phyloP scores from a whole-genome alignment of 2,797 vertebrate species.

The Psittacula echo region DNA sequence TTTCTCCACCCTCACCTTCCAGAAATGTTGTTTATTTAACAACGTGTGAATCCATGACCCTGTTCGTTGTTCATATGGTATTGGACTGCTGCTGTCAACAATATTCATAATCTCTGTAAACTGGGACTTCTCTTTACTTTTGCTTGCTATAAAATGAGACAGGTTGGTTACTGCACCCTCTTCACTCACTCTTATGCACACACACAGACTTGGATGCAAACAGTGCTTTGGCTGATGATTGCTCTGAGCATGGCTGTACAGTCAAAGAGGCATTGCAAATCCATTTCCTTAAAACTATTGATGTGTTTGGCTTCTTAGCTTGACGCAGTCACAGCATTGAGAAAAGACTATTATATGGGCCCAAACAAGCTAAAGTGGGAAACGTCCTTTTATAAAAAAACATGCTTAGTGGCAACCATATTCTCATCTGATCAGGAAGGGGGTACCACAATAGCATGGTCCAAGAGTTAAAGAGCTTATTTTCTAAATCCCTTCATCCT shows the following conservation, averaged over 20 bases:
- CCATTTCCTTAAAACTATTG: not conserved
- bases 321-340: not conserved
- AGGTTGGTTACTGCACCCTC: not conserved
- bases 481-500: slow-evolving; percentile 89
- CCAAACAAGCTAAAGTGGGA: not conserved
- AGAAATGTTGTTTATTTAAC: slow-evolving; percentile 1
- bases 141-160: not conserved
- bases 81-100: not conserved
- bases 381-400: slow-evolving; percentile 22
- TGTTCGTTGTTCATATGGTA: not conserved
- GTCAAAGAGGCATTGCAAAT: not conserved
- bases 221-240: not conserved
- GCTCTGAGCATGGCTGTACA: not conserved
- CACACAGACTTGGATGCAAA: not conserved
- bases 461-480: slow-evolving; percentile 86
- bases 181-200: not conserved
- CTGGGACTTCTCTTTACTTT: not conserved
- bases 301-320: not conserved
- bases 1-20: not conserved
- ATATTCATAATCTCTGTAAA: not conserved
- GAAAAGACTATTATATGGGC: not conserved
- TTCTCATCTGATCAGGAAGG: slow-evolving; percentile 33
- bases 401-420: not conserved
- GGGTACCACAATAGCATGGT: not conserved
- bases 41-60: not conserved